Conservation (phyloP, 2,113 vertebrate species). For the Macaca nemestrina region DNA sequence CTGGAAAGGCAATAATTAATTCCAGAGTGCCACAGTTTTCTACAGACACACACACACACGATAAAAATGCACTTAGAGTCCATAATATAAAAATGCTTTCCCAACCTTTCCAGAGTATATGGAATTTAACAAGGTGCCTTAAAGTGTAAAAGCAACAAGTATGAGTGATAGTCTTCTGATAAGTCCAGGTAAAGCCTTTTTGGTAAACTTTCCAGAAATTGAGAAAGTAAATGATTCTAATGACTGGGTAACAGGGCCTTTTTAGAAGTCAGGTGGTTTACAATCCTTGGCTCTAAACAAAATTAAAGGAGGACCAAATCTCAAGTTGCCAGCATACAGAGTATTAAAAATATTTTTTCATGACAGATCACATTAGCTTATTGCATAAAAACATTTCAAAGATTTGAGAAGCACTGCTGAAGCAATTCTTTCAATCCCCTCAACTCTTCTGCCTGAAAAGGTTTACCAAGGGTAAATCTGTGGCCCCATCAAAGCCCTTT, state of each 20-base stretch:
- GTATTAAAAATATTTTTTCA: background rate
- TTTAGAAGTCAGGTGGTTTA: background rate
- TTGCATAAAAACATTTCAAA: background rate
- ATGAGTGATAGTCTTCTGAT: background rate
- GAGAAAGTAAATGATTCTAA: background rate
- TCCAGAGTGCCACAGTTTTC: background rate
- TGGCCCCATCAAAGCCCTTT: background rate
- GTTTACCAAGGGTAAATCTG: background rate
- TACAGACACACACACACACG: background rate
- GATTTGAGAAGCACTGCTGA: background rate
- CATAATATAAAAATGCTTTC: background rate
- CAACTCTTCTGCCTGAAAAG: background rate
- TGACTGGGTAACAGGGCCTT: background rate
- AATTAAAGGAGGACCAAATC: background rate
- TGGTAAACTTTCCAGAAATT: conserved; percentile 36
- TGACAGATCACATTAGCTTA: background rate
- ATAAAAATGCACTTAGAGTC: background rate
- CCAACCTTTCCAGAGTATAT: background rate
- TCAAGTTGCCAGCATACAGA: background rate
- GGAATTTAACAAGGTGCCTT: background rate
- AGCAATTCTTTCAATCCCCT: background rate
- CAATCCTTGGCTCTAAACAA: conserved; percentile 37
- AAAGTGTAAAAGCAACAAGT: background rate
- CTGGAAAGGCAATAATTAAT: background rate
- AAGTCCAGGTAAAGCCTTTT: background rate